Evolutionary conservation across 2,113 vertebrate species (phyloP).

Genomic region (Callorhinus ursinus): DNA sequence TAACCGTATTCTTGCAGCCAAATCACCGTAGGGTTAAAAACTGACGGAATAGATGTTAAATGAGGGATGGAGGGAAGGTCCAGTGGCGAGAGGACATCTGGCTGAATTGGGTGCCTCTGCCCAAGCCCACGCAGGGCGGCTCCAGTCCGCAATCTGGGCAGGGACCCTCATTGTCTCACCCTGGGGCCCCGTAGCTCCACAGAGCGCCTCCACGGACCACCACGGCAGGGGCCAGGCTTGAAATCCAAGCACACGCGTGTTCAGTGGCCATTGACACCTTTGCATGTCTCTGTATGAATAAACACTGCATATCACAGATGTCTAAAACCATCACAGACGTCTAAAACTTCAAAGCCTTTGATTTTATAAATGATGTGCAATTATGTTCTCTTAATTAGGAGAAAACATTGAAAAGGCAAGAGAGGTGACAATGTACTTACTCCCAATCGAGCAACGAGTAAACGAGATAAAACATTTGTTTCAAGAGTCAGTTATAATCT

Average conservation of each 20-base stretch:
- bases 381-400: neutral
- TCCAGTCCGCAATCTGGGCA: accelerated
- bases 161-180: neutral
- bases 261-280: accelerated
- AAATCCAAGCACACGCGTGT: accelerated
- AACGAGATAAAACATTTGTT: neutral
- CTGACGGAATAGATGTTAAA: neutral
- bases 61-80: too few relatives aligned
- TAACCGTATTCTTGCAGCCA: accelerated
- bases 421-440: accelerated
- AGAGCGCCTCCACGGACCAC: accelerated
- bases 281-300: accelerated
- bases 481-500: neutral
- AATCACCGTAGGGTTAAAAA: neutral
- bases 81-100: accelerated
- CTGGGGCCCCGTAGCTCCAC: accelerated
- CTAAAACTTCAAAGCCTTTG: neutral
- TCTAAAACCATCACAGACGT: accelerated
- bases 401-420: neutral
- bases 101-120: accelerated
- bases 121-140: neutral
- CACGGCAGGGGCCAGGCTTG: neutral
- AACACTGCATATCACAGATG: accelerated
- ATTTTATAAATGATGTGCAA: too few relatives aligned
- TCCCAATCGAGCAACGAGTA: neutral